Percentiles rank a stretch among this genome's conserved stretches.
These are phyloP conservation scores for Falco berigora DNA, from an alignment of 2,797 vertebrate genomes.

Conservation along the genomic window DNA sequence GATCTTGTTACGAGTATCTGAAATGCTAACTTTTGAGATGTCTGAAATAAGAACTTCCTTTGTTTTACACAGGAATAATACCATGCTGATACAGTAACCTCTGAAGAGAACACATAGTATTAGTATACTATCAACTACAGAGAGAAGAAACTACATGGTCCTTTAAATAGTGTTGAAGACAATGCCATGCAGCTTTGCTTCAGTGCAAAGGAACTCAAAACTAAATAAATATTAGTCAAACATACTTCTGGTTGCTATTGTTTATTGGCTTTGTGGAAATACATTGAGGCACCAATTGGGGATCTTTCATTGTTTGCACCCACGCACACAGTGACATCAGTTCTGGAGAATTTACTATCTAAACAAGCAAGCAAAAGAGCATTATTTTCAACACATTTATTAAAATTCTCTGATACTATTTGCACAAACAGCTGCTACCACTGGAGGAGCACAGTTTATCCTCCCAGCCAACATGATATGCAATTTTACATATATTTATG, in stretches of 20 bases:
- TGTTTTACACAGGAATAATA: conserved; percentile 1
- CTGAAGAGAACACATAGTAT: not conserved
- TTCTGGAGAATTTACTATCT: conserved; percentile 20
- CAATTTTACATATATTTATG: not conserved
- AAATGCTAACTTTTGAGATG: not conserved
- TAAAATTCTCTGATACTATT: not conserved
- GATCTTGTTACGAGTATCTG: not conserved
- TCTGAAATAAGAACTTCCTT: not conserved
- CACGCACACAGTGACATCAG: conserved; percentile 45
- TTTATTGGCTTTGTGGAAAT: conserved; percentile 36
- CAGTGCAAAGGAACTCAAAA: conserved; percentile 24
- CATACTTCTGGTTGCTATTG: conserved; percentile 41
- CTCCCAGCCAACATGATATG: not conserved
- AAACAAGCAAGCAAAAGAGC: conserved; percentile 37
- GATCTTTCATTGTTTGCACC: conserved; percentile 36
- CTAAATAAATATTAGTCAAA: conserved; percentile 45
- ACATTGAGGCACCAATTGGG: conserved; percentile 44
- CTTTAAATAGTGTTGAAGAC: not conserved
- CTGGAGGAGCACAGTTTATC: not conserved
- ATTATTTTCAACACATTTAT: conserved; percentile 2
- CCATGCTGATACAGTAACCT: not conserved
- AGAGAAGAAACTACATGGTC: not conserved
- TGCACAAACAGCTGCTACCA: not conserved
- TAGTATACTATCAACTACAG: not conserved
- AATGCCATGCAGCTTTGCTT: conserved; percentile 2